A percentile compares a stretch with the other conserved stretches of the same genome.
Evolutionary conservation across 2,797 vertebrate species (phyloP).

Genomic region (Falco biarmicus): DNA sequence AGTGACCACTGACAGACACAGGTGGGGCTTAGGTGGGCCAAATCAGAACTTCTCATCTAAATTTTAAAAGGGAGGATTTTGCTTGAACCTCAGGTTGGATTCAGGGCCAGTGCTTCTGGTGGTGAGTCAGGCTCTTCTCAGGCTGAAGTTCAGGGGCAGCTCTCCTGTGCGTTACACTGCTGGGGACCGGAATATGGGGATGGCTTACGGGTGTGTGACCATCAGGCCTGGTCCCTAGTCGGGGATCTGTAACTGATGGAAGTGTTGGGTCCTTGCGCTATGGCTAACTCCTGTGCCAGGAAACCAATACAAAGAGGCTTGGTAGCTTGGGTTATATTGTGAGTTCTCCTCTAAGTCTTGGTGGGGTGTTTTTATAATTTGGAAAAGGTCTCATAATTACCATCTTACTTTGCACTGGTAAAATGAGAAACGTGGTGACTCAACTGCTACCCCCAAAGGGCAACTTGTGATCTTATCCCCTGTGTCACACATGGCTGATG

Average conservation of each 20-base stretch:
- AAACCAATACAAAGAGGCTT: not conserved
- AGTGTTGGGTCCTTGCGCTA: not conserved
- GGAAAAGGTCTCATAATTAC: not conserved
- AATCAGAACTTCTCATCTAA: not conserved
- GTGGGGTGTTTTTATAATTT: not conserved
- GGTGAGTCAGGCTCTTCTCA: not conserved
- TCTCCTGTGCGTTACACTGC: not conserved
- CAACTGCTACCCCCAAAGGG: rapidly evolving
- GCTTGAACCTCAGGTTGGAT: not conserved
- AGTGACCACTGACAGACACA: not conserved
- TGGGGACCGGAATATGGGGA: not conserved
- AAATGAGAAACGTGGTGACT: not conserved
- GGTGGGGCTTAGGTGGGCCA: not conserved
- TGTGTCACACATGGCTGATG: not conserved
- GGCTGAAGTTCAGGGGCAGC: not conserved
- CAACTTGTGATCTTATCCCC: not conserved
- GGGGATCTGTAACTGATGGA: rapidly evolving
- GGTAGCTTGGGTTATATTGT: not conserved
- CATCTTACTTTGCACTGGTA: not conserved
- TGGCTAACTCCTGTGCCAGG: not conserved
- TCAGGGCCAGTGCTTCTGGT: not conserved
- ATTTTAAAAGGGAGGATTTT: not conserved
- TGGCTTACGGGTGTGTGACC: not conserved
- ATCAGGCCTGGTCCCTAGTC: not conserved
- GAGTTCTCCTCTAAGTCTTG: not conserved